phyloP scores from a whole-genome alignment of 1,140 invertebrate species.

The Scaptodrosophila lebanonensis region DNA sequence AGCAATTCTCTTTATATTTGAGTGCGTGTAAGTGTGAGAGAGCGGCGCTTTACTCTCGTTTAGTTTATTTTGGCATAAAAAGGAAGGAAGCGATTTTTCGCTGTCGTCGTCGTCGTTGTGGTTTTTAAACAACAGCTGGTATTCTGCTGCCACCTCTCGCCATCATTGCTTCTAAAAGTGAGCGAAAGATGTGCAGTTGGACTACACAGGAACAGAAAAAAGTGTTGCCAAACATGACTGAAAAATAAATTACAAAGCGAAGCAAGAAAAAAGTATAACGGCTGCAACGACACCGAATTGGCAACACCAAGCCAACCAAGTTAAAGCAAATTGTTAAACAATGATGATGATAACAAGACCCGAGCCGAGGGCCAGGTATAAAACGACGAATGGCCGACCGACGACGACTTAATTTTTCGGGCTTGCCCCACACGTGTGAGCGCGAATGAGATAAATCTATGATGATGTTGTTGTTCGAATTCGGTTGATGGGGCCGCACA shows the following conservation, averaged over 20 bases:
- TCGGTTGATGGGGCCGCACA: constrained; percentile 16
- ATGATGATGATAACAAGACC: constrained; percentile 50
- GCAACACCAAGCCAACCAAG: constrained; percentile 27
- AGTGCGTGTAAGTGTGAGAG: too few species aligned
- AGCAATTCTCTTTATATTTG: too few species aligned
- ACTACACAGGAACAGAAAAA: constrained; percentile 12
- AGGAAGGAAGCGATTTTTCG: constrained; percentile 28
- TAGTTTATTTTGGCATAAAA: background rate
- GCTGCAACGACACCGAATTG: constrained; percentile 44
- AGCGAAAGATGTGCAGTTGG: constrained; percentile 9
- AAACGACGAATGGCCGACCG: constrained; percentile 14
- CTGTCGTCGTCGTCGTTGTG: constrained; percentile 16
- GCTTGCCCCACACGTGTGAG: constrained; percentile 55
- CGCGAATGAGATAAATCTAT: constrained; percentile 74
- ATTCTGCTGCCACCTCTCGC: background rate
- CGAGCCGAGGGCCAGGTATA: constrained; percentile 6
- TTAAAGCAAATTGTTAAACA: constrained; percentile 32
- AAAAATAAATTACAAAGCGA: constrained; percentile 12
- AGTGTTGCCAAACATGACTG: constrained; percentile 45
- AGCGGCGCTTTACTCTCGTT: too few species aligned
- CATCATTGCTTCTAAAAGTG: constrained; percentile 27
- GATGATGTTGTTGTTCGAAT: constrained; percentile 64
- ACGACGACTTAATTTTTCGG: constrained; percentile 60
- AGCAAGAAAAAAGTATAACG: constrained; percentile 55
- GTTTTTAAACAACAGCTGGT: constrained; percentile 31